Percentiles rank a stretch among this genome's conserved stretches.
Conservation (phyloP, 2,797 vertebrate species). For the Anableps anableps region DNA sequence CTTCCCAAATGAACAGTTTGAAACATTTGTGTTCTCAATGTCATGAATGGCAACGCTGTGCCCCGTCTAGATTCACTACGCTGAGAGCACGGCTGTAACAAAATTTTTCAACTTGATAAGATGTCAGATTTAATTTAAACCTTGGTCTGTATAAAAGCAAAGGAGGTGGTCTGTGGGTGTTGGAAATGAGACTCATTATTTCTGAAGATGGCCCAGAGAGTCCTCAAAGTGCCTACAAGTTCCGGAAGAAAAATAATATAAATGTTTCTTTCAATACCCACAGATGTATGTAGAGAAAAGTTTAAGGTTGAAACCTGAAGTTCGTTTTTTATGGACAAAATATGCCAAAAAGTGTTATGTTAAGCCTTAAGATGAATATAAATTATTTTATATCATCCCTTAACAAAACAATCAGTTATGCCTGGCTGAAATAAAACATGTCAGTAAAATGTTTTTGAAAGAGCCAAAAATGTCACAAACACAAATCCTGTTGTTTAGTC, state of each 20-base stretch:
- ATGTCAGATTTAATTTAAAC: conserved; percentile 12
- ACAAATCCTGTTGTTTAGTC: conserved; percentile 5
- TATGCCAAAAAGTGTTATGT: not conserved
- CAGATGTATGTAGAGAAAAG: not conserved
- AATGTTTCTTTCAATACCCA: conserved; percentile 4
- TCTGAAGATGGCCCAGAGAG: conserved; percentile 28
- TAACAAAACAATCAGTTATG: not conserved
- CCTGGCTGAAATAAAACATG: not conserved
- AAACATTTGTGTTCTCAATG: not conserved
- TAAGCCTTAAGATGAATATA: not conserved
- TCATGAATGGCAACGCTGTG: not conserved
- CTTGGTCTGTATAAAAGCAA: conserved; percentile 14
- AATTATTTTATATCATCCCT: not conserved
- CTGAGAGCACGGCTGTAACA: not conserved
- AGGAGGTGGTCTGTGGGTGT: conserved; percentile 35
- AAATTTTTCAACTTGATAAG: not conserved
- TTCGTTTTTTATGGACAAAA: conserved; percentile 13
- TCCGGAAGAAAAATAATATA: conserved; percentile 4
- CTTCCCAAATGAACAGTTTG: not conserved
- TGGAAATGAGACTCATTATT: conserved; percentile 14
- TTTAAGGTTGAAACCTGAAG: not conserved
- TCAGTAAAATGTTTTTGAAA: not conserved
- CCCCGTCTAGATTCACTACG: not conserved
- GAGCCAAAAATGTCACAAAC: not conserved
- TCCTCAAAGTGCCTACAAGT: conserved; percentile 13